Conservation (phyloP, 2,113 vertebrate species). For the Anhinga rufa region DNA sequence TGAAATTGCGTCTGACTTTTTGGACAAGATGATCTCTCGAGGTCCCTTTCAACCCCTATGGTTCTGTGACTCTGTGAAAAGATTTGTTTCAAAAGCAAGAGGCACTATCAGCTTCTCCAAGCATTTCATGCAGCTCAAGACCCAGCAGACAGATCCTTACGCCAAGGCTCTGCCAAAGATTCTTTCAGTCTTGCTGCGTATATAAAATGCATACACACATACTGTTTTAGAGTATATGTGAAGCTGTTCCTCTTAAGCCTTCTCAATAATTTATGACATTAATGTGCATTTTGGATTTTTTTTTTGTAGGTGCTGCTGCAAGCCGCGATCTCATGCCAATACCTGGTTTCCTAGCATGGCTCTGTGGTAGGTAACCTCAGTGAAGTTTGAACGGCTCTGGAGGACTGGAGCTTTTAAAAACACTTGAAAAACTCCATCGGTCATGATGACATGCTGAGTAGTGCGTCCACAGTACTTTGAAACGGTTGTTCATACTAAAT, state of each 20-base stretch:
- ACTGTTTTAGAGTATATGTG: background rate
- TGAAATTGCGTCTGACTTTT: background rate
- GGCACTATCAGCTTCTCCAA: background rate
- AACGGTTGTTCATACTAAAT: background rate
- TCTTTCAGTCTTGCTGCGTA: background rate
- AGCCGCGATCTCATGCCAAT: background rate
- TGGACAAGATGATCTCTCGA: background rate
- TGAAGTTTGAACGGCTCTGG: background rate
- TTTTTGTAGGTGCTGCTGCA: background rate
- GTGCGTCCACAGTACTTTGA: background rate
- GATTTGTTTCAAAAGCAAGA: background rate
- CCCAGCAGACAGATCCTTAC: background rate
- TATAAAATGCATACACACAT: background rate
- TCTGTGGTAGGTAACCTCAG: background rate
- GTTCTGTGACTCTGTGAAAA: background rate
- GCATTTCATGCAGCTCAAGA: background rate
- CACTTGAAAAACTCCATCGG: background rate
- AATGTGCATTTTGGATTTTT: background rate
- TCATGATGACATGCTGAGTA: background rate
- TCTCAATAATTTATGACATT: background rate
- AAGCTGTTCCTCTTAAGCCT: background rate
- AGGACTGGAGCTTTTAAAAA: background rate
- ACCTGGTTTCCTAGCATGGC: background rate
- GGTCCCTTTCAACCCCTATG: too few species aligned
- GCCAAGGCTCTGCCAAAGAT: background rate